Percentiles rank a stretch among this genome's conserved stretches.
phyloP scores from a whole-genome alignment of 2,888 invertebrate genomes.

The Dasypolia templi region DNA sequence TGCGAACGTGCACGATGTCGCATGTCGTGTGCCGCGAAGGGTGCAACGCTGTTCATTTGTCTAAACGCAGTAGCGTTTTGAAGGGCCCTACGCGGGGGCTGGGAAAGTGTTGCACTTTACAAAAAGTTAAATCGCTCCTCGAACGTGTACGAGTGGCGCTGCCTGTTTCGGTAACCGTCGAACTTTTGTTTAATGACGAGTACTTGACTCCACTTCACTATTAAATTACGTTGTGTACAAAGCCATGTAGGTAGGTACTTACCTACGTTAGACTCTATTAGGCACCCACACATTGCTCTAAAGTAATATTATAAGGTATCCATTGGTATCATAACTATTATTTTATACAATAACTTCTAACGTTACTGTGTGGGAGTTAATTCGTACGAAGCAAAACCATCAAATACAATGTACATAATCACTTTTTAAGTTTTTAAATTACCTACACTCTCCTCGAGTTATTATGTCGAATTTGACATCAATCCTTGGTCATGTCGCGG shows the following conservation, averaged over 20 bases:
- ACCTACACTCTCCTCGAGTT: slow-evolving; percentile 64
- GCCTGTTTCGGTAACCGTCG: slow-evolving; percentile 77
- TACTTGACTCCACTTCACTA: slow-evolving; percentile 69
- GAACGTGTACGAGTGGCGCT: slow-evolving; percentile 74
- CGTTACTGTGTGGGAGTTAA: slow-evolving; percentile 44
- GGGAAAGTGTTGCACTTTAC: slow-evolving; percentile 90
- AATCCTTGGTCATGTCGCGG: slow-evolving; percentile 72
- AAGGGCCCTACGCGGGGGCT: slow-evolving; percentile 83
- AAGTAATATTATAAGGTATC: no score
- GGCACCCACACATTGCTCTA: slow-evolving; percentile 27
- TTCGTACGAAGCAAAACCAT: slow-evolving; percentile 52
- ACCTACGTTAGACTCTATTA: slow-evolving; percentile 30
- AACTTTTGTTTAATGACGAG: slow-evolving; percentile 76
- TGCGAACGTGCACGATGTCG: slow-evolving; percentile 56
- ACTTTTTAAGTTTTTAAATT: slow-evolving; percentile 82
- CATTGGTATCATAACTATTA: slow-evolving; percentile 36
- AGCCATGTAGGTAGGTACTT: slow-evolving; percentile 25
- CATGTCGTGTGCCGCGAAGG: slow-evolving; percentile 84
- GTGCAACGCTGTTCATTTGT: slow-evolving; percentile 89
- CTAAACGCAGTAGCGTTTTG: slow-evolving; percentile 87
- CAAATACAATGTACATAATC: slow-evolving; percentile 75
- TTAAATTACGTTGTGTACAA: slow-evolving; percentile 56
- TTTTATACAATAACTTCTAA: slow-evolving; percentile 37
- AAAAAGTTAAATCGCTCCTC: slow-evolving; percentile 87
- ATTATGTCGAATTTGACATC: slow-evolving; percentile 69